Percentiles rank a stretch among this genome's conserved stretches.
These are phyloP conservation scores for Orthonychiurus folsomi DNA, from an alignment of 2,888 invertebrate species.

Conservation along the genomic window DNA sequence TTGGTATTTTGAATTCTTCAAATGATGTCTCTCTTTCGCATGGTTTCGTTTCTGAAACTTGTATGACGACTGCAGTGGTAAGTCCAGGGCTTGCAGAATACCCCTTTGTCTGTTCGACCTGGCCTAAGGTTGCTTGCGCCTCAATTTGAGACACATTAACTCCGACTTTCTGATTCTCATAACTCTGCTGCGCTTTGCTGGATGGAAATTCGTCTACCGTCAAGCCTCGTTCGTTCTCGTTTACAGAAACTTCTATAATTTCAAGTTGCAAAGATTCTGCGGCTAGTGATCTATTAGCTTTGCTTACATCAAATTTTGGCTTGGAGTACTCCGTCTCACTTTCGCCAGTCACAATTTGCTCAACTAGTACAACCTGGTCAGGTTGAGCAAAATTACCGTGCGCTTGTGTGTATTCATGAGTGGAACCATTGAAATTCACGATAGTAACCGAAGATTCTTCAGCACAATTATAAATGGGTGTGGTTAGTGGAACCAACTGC, in stretches of 20 bases:
- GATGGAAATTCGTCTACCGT: neutral
- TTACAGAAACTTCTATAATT: neutral
- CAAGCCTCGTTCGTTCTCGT: slow-evolving; percentile 5
- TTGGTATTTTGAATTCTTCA: neutral
- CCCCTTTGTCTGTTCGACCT: neutral
- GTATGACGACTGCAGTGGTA: neutral
- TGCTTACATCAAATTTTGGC: neutral
- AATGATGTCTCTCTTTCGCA: slow-evolving; percentile 3
- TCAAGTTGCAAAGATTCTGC: neutral
- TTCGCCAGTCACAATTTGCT: no score
- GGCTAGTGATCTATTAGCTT: neutral
- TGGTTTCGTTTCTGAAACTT: neutral
- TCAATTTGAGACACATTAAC: slow-evolving; percentile 2
- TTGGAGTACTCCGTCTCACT: neutral
- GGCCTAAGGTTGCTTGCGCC: neutral
- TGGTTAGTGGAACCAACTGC: neutral
- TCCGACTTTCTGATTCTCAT: neutral
- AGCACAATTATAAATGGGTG: neutral
- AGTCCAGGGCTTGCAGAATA: neutral
- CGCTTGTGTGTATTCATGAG: neutral
- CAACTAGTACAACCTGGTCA: neutral
- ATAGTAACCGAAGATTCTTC: neutral
- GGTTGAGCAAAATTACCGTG: neutral
- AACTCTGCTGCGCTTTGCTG: neutral
- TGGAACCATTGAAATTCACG: neutral